Conservation (phyloP, 2,888 invertebrate genomes). For the Ormia ochracea region DNA sequence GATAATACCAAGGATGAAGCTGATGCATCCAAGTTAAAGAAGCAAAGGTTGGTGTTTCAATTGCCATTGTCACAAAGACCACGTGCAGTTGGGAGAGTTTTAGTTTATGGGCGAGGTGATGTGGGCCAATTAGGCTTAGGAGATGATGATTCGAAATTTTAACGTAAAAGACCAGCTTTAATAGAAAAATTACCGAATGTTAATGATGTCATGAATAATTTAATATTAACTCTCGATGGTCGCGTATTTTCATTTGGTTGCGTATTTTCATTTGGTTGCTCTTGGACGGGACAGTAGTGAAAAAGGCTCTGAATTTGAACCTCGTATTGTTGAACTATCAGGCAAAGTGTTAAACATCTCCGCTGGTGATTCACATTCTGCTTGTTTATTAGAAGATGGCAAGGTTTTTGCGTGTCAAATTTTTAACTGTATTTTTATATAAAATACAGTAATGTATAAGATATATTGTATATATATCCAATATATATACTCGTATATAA, state of each 20-base stretch:
- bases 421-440: no score
- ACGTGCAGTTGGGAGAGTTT: constrained; percentile 80
- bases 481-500: no score
- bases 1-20: constrained; percentile 65
- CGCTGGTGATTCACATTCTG: constrained; percentile 96
- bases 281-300: constrained; percentile 88
- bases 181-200: constrained; percentile 80
- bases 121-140: constrained; percentile 94
- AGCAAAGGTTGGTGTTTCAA: constrained; percentile 66
- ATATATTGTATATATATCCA: no score
- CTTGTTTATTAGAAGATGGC: constrained; percentile 90
- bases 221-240: constrained; percentile 86
- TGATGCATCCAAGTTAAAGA: constrained; percentile 65
- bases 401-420: constrained; percentile 91
- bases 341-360: constrained; percentile 83
- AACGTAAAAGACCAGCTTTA: constrained; percentile 81
- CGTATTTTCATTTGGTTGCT: constrained; percentile 97
- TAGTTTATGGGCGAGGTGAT: constrained; percentile 91
- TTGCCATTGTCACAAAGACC: constrained; percentile 74
- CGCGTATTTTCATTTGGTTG: constrained; percentile 85
- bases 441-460: no score
- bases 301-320: constrained; percentile 86
- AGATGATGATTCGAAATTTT: constrained; percentile 82
- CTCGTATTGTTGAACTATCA: constrained; percentile 83
- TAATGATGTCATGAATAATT: constrained; percentile 93